Base-by-base conservation (phyloP, 2,888 invertebrate genomes). In the Lithophane leautieri region DNA sequence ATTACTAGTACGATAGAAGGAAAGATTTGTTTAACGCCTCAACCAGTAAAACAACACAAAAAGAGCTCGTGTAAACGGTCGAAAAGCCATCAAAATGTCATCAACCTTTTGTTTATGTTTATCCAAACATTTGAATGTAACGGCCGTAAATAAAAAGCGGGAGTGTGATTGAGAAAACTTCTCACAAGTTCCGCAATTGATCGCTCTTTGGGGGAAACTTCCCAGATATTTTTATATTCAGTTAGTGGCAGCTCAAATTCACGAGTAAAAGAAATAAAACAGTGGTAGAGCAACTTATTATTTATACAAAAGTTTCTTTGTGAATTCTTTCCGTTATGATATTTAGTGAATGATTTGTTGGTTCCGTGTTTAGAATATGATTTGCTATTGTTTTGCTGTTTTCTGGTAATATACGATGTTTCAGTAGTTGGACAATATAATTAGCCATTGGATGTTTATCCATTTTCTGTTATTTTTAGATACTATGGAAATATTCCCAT, bases 101-200 rank as follows among this genome's bases (percentile, higher is more conserved):
- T 83, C 73, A 83, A 65, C 61, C 73, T 47, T 73, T 77, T 90
- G 77, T 86, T 90, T 87, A 86, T 87, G 74, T 78, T 81, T 86
- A 80, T 73, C n/a, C 34, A 44, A 63, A 62, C 74, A 65, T 76
- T 81, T 56, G 75, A 76, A 86, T 86, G 75, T 52, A 87, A 73
- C 22, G 63, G 16, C 50, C 75, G 63, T 86, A 86, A 86, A 86
- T 78, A 83, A 81, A 75, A 75, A 56, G 12, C n/a, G 40, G 28
- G 54, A 77, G 61, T 81, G 77, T 77, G 79, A 86, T 86, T 87
- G 79, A 70, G 72, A 79, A 75, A 83, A 85, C 62, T 87, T 79
- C 50, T 42, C 22, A 77, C 56, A 83, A 81, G 71, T 85, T 83
- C 50, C 62, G 66, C 68, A 73, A 81, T 78, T 83, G 78, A 86